Conservation (phyloP, 1,140 invertebrate species). For the Mycetomoellerius zeteki region DNA sequence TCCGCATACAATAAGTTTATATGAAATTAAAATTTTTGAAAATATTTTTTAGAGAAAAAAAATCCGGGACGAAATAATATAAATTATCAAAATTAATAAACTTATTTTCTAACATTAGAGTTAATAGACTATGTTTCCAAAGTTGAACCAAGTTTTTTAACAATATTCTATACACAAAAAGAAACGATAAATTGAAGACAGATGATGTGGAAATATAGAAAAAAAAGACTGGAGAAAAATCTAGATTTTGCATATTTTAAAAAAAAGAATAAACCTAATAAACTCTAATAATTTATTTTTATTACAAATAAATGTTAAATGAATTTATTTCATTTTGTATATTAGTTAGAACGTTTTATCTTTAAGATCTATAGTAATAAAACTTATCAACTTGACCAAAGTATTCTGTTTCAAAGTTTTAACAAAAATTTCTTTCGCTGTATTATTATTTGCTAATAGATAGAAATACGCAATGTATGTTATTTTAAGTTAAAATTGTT, state of each 20-base stretch:
- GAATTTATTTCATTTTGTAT: background rate
- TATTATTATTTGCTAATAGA: conserved; percentile 13
- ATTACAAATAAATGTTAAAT: conserved; percentile 7
- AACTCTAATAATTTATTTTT: conserved; percentile 16
- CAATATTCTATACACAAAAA: background rate
- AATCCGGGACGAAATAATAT: background rate
- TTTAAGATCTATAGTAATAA: conserved; percentile 9
- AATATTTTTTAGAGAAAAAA: background rate
- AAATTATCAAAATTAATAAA: background rate
- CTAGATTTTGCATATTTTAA: conserved; percentile 51
- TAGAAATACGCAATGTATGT: background rate
- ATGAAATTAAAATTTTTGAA: conserved; percentile 4
- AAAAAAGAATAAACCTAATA: background rate
- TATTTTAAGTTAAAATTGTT: conserved; percentile 14
- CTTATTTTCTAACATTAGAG: background rate
- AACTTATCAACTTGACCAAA: background rate
- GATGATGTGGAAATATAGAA: background rate
- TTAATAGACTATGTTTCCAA: conserved; percentile 21
- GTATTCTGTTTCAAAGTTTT: background rate
- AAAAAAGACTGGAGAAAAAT: conserved; percentile 50
- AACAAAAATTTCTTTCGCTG: background rate
- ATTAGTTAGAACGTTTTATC: conserved; percentile 2
- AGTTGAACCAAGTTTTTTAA: conserved; percentile 11
- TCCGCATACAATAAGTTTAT: background rate
- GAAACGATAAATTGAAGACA: background rate